Conservation (phyloP, 2,113 vertebrate genomes). For the Muscicapa adusta region DNA sequence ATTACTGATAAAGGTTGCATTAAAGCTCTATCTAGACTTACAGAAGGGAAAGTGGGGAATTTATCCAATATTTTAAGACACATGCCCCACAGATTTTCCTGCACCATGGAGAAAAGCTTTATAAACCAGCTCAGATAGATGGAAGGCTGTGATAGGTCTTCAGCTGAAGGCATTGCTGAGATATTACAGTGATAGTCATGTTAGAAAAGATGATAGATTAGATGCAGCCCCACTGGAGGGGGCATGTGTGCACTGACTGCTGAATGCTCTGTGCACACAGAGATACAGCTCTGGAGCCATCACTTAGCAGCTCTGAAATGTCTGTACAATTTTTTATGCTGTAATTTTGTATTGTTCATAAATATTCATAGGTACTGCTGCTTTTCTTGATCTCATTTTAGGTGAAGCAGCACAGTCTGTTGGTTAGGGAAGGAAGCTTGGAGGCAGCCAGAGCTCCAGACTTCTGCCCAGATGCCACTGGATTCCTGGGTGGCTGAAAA, state of each 20-base stretch:
- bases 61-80: constrained; percentile 13
- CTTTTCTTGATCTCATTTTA: constrained; percentile 35
- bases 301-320: constrained; percentile 60
- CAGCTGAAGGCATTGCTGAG: constrained; percentile 43
- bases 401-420: constrained; percentile 55
- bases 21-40: neutral
- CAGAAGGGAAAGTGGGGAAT: neutral
- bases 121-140: constrained; percentile 12
- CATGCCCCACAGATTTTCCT: constrained; percentile 2
- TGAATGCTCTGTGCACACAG: neutral
- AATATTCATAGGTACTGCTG: constrained; percentile 46
- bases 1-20: neutral
- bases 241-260: constrained; percentile 37
- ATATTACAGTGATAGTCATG: constrained; percentile 55
- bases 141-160: constrained; percentile 41
- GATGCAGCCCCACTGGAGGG: constrained; percentile 54
- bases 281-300: constrained; percentile 28
- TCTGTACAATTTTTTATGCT: constrained; percentile 58
- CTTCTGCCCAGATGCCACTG: neutral
- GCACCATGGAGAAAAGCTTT: constrained; percentile 3
- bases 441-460: neutral
- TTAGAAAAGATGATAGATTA: constrained; percentile 59
- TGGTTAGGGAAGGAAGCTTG: constrained; percentile 25
- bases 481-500: neutral
- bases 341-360: constrained; percentile 59